Conservation (phyloP, 2,797 vertebrate species). For the Danio albolineatus region DNA sequence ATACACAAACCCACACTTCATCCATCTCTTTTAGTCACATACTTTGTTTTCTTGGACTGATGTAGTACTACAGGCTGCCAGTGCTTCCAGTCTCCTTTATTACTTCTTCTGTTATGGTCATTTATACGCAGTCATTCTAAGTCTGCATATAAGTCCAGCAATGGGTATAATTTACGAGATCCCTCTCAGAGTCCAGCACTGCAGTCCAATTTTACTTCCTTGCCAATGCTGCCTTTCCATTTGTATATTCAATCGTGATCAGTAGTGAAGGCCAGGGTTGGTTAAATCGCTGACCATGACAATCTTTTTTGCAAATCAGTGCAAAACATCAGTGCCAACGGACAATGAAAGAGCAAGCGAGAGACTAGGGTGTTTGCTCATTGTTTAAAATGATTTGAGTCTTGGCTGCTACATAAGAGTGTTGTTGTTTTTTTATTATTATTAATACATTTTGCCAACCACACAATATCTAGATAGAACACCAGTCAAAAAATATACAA, state of each 20-base stretch:
- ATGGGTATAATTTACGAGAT: slow-evolving; percentile 32
- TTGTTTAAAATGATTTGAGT: slow-evolving; percentile 23
- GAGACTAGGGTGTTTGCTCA: background rate
- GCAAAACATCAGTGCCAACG: slow-evolving; percentile 27
- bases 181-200: slow-evolving; percentile 18
- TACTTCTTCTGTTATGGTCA: slow-evolving; percentile 16
- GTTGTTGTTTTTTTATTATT: background rate
- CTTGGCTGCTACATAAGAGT: background rate
- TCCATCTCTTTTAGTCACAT: background rate
- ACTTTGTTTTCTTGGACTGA: slow-evolving; percentile 29
- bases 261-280: slow-evolving; percentile 26
- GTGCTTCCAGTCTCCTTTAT: slow-evolving; percentile 17
- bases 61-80: slow-evolving; percentile 4
- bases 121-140: slow-evolving; percentile 44
- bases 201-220: slow-evolving; percentile 35
- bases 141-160: slow-evolving; percentile 27
- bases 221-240: slow-evolving; percentile 34
- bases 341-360: slow-evolving; percentile 18
- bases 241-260: slow-evolving; percentile 46
- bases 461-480: background rate
- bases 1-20: background rate
- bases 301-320: slow-evolving; percentile 26
- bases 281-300: slow-evolving; percentile 24
- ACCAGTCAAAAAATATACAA: background rate
- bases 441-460: background rate